phyloP scores from a whole-genome alignment of 2,113 vertebrate species.

The Pica pica region DNA sequence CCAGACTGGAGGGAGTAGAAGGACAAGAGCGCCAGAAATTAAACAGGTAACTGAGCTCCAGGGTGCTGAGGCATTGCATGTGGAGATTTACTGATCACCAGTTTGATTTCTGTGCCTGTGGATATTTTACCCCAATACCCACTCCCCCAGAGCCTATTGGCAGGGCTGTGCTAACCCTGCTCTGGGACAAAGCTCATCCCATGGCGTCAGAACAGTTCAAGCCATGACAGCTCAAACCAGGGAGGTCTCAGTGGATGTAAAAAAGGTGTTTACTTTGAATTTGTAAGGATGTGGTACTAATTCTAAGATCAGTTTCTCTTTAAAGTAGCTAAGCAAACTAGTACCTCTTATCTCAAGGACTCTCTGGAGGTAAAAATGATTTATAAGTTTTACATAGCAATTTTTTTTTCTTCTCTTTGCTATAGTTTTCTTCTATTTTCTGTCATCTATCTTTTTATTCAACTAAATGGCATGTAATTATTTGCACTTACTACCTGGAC shows the following conservation, averaged over 20 bases:
- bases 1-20: background rate
- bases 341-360: background rate
- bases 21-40: background rate
- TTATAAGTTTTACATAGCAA: background rate
- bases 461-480: conserved; percentile 28
- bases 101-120: background rate
- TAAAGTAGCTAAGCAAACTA: background rate
- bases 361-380: background rate
- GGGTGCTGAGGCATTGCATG: background rate
- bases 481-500: conserved; percentile 11
- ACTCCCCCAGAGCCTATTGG: background rate
- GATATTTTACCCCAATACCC: background rate
- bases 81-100: background rate
- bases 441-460: conserved; percentile 21
- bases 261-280: background rate
- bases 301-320: background rate
- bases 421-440: background rate
- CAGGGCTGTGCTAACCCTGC: background rate
- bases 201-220: fast-evolving
- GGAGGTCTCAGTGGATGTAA: background rate
- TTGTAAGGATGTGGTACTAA: background rate
- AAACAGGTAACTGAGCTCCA: background rate
- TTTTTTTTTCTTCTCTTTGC: background rate
- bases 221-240: background rate
- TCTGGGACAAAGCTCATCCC: background rate